Percentiles rank a stretch among this genome's conserved stretches.
Conservation (phyloP, 2,888 invertebrate genomes). For the Pterobdella sp. region DNA sequence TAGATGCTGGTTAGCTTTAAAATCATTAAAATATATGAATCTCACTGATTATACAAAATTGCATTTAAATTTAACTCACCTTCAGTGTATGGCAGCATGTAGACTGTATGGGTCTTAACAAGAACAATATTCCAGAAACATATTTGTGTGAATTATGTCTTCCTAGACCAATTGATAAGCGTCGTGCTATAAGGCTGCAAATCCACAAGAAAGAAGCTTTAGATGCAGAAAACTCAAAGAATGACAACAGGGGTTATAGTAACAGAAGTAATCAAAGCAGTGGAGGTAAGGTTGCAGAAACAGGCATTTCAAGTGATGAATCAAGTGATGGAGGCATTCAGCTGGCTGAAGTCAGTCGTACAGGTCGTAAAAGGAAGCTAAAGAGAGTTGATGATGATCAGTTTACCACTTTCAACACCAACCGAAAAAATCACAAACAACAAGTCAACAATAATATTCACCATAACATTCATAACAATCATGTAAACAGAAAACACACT, state of each 20-base stretch:
- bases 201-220: slow-evolving; percentile 58
- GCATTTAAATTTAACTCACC: slow-evolving; percentile 27
- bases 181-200: slow-evolving; percentile 75
- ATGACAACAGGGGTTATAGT: too few relatives aligned
- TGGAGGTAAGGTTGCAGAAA: neutral
- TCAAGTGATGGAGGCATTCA: slow-evolving; percentile 18
- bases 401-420: neutral
- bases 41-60: neutral
- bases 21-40: neutral
- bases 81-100: slow-evolving; percentile 90
- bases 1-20: slow-evolving; percentile 57
- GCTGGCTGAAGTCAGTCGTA: slow-evolving; percentile 8
- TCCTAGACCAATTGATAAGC: slow-evolving; percentile 72
- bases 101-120: slow-evolving; percentile 87
- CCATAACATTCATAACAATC: neutral
- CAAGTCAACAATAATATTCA: neutral
- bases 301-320: slow-evolving; percentile 10
- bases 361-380: slow-evolving; percentile 14
- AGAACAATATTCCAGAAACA: slow-evolving; percentile 80
- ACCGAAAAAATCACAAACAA: neutral
- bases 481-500: neutral
- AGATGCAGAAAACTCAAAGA: neutral
- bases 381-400: slow-evolving; percentile 5
- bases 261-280: neutral
- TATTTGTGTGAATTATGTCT: slow-evolving; percentile 85